Base-by-base conservation (phyloP, 2,113 vertebrate genomes). In the Phaetusa simplex region DNA sequence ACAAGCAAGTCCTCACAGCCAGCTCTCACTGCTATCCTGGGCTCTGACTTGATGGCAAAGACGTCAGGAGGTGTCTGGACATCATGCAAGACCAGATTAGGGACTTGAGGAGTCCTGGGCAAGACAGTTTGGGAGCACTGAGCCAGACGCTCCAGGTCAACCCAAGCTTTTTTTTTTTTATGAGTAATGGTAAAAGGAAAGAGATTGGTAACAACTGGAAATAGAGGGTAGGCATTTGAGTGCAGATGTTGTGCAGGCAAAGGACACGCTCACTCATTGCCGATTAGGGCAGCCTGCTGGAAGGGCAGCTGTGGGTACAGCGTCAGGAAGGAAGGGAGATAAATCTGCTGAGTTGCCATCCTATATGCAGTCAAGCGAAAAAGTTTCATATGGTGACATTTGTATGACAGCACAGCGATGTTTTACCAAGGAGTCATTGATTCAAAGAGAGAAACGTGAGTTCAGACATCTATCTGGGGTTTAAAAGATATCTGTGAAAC, bases 291-390 rank as follows among this genome's bases (percentile, higher is more conserved):
- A 88, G 72, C 32, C 74, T 55, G n/a, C 79, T 86, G 90, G 90
- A 93, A 90, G 66, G 74, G 70, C 90, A 90, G 59, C 72, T 89
- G 77, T 30, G 84, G 82, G 70, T 52, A 12, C 23, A 12, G 61
- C 6, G 23, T n/a, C 70, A 61, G 89, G 71, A 29, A 36, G 72
- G 86, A 78, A 11, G 13, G 72, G 40, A 92, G 27, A 22, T 24
- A 59, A 72, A 89, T 72, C 77, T 76, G 90, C 92, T 50, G 82
- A 95, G 62, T 22, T 88, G 61, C 66, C 86, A 73, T 38, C 43
- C 65, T 56, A 1, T 18, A 65, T 3, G 52, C 86, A 89, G 49
- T 52, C 3, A 3, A 76, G 81, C 27, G 83, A 49, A 79, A 64
- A 61, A 23, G 11, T 45, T 82, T 87, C 66, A 8, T 62, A 2